phyloP scores from a whole-genome alignment of 1,140 invertebrate species.

The Mizuhopecten yessoensis region DNA sequence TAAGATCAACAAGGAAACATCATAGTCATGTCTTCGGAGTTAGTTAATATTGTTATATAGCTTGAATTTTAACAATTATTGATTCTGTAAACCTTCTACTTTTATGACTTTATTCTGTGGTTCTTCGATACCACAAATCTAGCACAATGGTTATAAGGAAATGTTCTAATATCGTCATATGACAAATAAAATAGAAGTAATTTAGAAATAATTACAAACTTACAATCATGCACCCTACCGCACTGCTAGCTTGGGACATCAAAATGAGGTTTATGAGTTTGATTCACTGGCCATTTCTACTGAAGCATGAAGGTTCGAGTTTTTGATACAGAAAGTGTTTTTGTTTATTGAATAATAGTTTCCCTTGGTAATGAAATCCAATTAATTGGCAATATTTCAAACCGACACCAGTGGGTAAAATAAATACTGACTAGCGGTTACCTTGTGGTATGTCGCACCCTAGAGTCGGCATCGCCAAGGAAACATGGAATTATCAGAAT shows the following conservation, averaged over 20 bases:
- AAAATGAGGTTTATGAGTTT: background rate
- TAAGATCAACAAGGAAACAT: background rate
- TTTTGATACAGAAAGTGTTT: conserved; percentile 18
- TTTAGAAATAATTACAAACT: background rate
- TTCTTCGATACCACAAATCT: background rate
- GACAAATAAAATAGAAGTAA: background rate
- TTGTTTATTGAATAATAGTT: conserved; percentile 40
- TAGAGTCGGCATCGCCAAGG: background rate
- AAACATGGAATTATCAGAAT: background rate
- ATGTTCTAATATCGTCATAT: conserved; percentile 35
- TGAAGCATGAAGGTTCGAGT: conserved; percentile 15
- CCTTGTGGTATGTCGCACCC: conserved; percentile 29
- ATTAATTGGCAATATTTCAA: conserved; percentile 40
- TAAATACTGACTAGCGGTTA: background rate
- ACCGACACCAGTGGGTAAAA: conserved; percentile 4
- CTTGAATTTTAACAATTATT: background rate
- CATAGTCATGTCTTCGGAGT: background rate
- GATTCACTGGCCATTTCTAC: conserved; percentile 5
- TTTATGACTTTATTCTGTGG: background rate
- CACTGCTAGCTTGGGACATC: conserved; percentile 5
- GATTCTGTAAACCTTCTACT: no score
- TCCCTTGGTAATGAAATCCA: conserved; percentile 32
- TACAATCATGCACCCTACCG: conserved; percentile 3
- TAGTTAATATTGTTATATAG: background rate
- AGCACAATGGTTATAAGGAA: conserved; percentile 26